Base-by-base conservation (phyloP, 2,113 vertebrate genomes). In the Trogon melanurus region DNA sequence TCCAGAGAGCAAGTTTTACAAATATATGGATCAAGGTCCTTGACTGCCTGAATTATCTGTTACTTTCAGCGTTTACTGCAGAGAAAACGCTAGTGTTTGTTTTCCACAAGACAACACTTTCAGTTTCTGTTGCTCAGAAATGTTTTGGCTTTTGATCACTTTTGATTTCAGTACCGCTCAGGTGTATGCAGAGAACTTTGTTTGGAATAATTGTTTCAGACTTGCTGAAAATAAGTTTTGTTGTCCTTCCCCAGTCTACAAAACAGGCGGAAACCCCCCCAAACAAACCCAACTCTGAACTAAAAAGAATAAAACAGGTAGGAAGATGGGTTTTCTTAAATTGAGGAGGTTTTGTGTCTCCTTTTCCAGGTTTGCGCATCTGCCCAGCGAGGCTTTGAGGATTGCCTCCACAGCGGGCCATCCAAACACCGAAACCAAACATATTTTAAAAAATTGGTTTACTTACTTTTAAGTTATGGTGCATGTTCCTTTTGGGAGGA, bases 41-140 rank as follows among this genome's bases (percentile, higher is more conserved):
- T 17, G 45, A 19, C n/a, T 69, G 4, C 18, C 6, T 62, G 66
- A 86, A 90, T 80, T 88, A 72, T 53, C 79, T 85, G 47, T 65
- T 81, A 50, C 70, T 79, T 75, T 69, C 62, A 50, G 54, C 62
- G 27, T 61, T 92, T 88, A 25, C 41, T 41, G 41, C 36, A 34
- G 65, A 60, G 72, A 56, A 86, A 67, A 71, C 38, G 65, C 83
- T 29, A 19, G 2, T 84, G 65, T 78, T 88, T 41, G 2, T 47
- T 94, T 95, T 95, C 65, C 89, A 67, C 78, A 67, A 79, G 84
- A 82, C 61, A 53, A 7, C 32, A 20, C 76, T 97, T 92, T 96
- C 86, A 81, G 60, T 95, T 97, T 92, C 88, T 89, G 45, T 93
- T 91, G 76, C 32, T 80, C 70, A 70, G 66, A 91, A 79, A 32